Evolutionary conservation across 1,140 invertebrate species (phyloP).

Genomic region (Drosophila sturtevanti): DNA sequence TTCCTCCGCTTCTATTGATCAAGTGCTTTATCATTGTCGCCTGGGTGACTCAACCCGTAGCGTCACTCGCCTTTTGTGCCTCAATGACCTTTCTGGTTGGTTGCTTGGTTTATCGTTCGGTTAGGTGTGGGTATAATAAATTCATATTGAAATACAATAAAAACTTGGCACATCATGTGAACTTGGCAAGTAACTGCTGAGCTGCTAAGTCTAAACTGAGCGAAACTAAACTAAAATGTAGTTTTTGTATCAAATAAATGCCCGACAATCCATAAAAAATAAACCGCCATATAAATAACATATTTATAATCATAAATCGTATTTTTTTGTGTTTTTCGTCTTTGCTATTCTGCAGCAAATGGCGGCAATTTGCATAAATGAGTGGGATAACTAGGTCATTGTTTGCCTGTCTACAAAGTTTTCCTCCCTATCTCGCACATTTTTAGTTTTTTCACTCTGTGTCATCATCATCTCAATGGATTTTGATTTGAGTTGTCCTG

Average conservation of each 20-base stretch:
- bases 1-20: neutral
- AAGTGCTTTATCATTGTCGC: constrained; percentile 61
- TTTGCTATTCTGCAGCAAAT: constrained; percentile 43
- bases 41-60: neutral
- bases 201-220: constrained; percentile 25
- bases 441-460: constrained; percentile 34
- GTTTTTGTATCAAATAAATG: constrained; percentile 27
- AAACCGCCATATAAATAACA: constrained; percentile 62
- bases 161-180: constrained; percentile 36
- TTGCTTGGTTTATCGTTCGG: neutral
- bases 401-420: constrained; percentile 67
- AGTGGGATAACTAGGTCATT: constrained; percentile 60
- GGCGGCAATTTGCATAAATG: constrained; percentile 56
- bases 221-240: constrained; percentile 1
- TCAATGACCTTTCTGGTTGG: constrained; percentile 66
- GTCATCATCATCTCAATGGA: constrained; percentile 25
- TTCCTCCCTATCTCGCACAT: constrained; percentile 18
- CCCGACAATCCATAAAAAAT: constrained; percentile 52
- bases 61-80: constrained; percentile 3
- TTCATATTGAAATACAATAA: constrained; percentile 45
- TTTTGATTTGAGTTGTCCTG: neutral
- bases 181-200: constrained; percentile 28
- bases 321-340: constrained; percentile 6
- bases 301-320: constrained; percentile 60
- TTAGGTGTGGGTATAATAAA: constrained; percentile 31